These are phyloP conservation scores for Peromyscus aztecus DNA, from an alignment of 2,797 vertebrate species.

Conservation along the genomic window DNA sequence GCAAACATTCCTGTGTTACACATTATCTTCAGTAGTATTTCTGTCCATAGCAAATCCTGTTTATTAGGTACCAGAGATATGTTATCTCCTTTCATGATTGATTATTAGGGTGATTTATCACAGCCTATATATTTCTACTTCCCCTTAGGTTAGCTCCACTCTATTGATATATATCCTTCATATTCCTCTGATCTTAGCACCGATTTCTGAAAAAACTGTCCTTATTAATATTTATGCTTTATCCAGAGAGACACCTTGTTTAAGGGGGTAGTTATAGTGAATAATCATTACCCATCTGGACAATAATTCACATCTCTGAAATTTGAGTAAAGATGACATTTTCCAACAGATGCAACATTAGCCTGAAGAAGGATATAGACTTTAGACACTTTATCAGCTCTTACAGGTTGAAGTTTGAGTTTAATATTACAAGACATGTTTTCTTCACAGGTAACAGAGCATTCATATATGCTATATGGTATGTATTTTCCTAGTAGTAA, in stretches of 20 bases:
- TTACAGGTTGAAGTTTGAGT: conserved; percentile 58
- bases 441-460: conserved; percentile 32
- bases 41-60: conserved; percentile 53
- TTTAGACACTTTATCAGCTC: conserved; percentile 66
- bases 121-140: conserved; percentile 60
- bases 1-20: not conserved
- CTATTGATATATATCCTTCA: conserved; percentile 87
- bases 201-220: conserved; percentile 90
- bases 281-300: conserved; percentile 90
- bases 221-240: conserved; percentile 93
- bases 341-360: conserved; percentile 69
- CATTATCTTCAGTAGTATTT: not conserved
- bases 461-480: not conserved
- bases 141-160: conserved; percentile 85
- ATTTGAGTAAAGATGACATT: conserved; percentile 84
- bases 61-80: conserved; percentile 69
- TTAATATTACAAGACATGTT: conserved; percentile 13
- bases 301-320: conserved; percentile 88
- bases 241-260: conserved; percentile 90
- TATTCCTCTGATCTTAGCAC: conserved; percentile 90
- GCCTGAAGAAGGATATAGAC: conserved; percentile 80
- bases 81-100: conserved; percentile 27
- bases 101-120: conserved; percentile 58
- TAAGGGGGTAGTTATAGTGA: conserved; percentile 82
- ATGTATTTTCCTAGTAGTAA: not conserved